Percentiles rank a stretch among this genome's conserved stretches.
Conservation (phyloP, 2,113 vertebrate genomes). For the Cinclus mexicanus region DNA sequence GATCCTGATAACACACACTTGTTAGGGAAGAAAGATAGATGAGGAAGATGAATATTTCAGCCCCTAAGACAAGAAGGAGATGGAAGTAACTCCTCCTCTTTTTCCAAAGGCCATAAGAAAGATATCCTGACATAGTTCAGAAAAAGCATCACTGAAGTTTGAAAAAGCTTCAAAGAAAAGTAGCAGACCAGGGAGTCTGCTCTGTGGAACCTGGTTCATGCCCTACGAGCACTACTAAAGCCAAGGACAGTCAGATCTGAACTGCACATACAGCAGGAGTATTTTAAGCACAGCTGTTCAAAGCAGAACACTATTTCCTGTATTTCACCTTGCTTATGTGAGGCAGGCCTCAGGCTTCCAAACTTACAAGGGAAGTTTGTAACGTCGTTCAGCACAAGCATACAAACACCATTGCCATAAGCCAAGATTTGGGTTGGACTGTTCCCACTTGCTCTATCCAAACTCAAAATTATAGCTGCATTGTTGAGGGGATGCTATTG, state of each 20-base stretch:
- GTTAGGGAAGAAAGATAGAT: neutral
- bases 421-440: neutral
- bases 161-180: neutral
- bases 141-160: neutral
- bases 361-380: neutral
- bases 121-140: neutral
- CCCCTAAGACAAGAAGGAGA: neutral
- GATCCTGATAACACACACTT: accelerated
- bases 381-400: neutral
- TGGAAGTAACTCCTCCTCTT: neutral
- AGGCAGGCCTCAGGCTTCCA: neutral
- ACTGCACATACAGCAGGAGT: neutral
- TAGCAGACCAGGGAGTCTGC: neutral
- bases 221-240: neutral
- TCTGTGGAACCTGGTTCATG: neutral
- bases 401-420: neutral
- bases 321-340: neutral
- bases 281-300: neutral
- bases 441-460: neutral
- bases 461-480: neutral
- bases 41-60: neutral
- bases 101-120: neutral
- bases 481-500: neutral
- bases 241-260: neutral
- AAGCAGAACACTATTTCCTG: neutral